Percentiles rank a stretch among this genome's conserved stretches.
phyloP scores from a whole-genome alignment of 2,113 vertebrate genomes.

The Perca fluviatilis region DNA sequence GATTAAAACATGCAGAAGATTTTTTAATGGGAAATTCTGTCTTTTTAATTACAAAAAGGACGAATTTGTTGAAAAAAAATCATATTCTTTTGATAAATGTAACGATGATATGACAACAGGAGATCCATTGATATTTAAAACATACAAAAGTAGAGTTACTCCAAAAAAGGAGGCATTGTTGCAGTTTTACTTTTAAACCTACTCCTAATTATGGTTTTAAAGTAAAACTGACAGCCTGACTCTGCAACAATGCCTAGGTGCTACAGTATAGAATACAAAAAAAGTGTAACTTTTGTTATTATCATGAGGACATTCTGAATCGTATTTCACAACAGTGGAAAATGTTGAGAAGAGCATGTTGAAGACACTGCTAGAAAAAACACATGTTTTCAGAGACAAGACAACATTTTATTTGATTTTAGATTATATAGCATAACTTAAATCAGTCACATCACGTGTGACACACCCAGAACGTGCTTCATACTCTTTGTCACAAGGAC shows the following conservation, averaged over 20 bases:
- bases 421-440: not conserved
- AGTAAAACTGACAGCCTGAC: not conserved
- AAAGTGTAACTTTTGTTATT: not conserved
- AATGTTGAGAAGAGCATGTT: not conserved
- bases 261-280: not conserved
- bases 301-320: not conserved
- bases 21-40: not conserved
- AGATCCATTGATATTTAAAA: not conserved
- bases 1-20: not conserved
- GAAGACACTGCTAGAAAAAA: not conserved
- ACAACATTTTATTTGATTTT: not conserved
- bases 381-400: not conserved
- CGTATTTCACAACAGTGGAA: not conserved
- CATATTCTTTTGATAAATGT: not conserved
- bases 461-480: constrained; percentile 7
- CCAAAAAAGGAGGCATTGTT: not conserved
- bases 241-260: not conserved
- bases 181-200: not conserved
- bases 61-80: not conserved
- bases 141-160: not conserved
- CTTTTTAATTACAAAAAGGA: not conserved
- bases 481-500: constrained; percentile 35
- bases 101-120: not conserved
- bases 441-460: constrained; percentile 2
- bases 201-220: not conserved